phyloP scores from a whole-genome alignment of 2,888 invertebrate genomes.

The Drosophila bunnanda region DNA sequence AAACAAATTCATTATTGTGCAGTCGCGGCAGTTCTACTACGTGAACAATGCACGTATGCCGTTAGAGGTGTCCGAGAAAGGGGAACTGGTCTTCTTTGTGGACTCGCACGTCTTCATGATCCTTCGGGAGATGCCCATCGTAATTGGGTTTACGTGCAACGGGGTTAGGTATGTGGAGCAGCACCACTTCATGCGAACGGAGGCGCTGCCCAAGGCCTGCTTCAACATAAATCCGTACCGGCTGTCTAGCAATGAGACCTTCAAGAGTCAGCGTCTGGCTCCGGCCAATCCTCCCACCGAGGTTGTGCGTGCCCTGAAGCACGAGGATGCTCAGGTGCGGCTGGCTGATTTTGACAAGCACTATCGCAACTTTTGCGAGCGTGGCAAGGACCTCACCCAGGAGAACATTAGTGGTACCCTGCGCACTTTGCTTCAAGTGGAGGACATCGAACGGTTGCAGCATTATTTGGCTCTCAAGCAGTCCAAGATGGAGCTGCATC shows the following conservation, averaged over 20 bases:
- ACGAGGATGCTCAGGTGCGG: constrained; percentile 48
- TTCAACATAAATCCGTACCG: constrained; percentile 72
- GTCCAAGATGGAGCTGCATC: constrained; percentile 65
- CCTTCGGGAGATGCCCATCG: constrained; percentile 78
- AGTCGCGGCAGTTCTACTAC: constrained; percentile 77
- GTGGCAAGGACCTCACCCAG: constrained; percentile 55
- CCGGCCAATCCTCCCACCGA: constrained; percentile 53
- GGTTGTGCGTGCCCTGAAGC: constrained; percentile 54
- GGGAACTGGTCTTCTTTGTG: constrained; percentile 71
- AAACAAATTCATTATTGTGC: constrained; percentile 81
- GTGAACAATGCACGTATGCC: constrained; percentile 74
- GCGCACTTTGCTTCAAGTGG: constrained; percentile 74
- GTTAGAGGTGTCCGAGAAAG: constrained; percentile 52
- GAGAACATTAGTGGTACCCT: constrained; percentile 61
- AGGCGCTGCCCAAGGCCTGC: constrained; percentile 69
- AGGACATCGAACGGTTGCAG: constrained; percentile 75
- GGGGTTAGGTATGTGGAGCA: constrained; percentile 73
- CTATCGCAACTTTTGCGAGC: constrained; percentile 64
- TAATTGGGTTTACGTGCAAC: constrained; percentile 67
- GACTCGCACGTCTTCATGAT: constrained; percentile 81
- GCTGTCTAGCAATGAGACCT: constrained; percentile 53
- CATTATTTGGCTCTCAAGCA: constrained; percentile 65
- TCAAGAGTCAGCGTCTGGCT: constrained; percentile 44
- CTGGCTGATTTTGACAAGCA: constrained; percentile 54
- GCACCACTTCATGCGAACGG: constrained; percentile 81